phyloP scores from a whole-genome alignment of 2,113 vertebrate species.

The Aphelocoma coerulescens region DNA sequence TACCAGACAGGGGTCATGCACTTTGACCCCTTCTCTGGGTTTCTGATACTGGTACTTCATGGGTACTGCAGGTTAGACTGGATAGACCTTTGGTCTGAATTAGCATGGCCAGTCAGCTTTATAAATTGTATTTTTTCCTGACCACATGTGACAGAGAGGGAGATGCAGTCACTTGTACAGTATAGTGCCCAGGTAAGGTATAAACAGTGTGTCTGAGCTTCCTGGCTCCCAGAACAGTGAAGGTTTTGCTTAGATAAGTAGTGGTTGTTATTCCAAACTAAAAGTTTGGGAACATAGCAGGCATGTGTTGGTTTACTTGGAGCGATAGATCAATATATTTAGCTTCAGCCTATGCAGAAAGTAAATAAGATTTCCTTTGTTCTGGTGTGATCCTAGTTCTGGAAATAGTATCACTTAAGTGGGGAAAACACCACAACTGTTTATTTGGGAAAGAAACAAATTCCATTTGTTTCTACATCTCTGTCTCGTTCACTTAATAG shows the following conservation, averaged over 20 bases:
- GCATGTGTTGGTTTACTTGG: background rate
- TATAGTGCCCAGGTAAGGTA: background rate
- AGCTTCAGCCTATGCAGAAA: background rate
- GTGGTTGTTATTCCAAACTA: background rate
- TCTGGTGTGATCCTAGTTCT: background rate
- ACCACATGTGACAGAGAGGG: fast-evolving
- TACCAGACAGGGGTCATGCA: background rate
- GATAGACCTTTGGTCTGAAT: background rate
- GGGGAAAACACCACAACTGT: background rate
- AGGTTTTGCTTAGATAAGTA: background rate
- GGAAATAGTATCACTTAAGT: background rate
- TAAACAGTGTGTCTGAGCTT: background rate
- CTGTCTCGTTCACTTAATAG: background rate
- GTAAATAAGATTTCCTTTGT: background rate
- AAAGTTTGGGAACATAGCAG: background rate
- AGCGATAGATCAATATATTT: background rate
- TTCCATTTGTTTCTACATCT: background rate
- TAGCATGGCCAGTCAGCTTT: background rate
- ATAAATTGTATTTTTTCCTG: background rate
- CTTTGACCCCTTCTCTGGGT: background rate
- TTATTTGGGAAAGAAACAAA: background rate
- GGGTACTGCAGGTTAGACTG: background rate
- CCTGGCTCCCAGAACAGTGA: background rate
- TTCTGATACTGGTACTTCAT: background rate
- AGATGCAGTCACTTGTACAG: background rate